phyloP scores from a whole-genome alignment of 2,888 invertebrate genomes.

The Helleia helle region DNA sequence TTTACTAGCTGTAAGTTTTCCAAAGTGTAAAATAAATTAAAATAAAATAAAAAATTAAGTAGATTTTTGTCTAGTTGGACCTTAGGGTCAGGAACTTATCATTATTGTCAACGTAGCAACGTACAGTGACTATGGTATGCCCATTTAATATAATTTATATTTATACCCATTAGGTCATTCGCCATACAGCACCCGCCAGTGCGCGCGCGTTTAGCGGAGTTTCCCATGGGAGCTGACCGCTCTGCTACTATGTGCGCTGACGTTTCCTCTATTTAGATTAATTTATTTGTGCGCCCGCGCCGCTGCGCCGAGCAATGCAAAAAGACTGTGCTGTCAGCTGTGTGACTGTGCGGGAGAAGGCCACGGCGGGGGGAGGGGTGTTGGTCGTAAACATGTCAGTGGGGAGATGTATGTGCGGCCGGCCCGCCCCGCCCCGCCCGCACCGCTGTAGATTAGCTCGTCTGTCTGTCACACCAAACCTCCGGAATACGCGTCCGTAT shows the following conservation, averaged over 20 bases:
- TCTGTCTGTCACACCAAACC: neutral
- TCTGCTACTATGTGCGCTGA: slow-evolving; percentile 14
- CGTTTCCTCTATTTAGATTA: slow-evolving; percentile 47
- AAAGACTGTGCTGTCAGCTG: slow-evolving; percentile 27
- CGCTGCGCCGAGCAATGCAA: slow-evolving; percentile 34
- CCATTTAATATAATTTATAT: too few relatives aligned
- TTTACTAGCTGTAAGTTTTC: too few relatives aligned
- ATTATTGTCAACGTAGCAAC: neutral
- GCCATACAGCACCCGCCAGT: neutral
- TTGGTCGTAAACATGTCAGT: slow-evolving; percentile 51
- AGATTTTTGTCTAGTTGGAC: too few relatives aligned
- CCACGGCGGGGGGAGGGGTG: slow-evolving; percentile 18
- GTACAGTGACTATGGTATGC: too few relatives aligned
- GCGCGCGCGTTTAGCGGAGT: too few relatives aligned
- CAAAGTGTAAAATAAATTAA: too few relatives aligned
- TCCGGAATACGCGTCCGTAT: neutral
- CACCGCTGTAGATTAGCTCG: neutral
- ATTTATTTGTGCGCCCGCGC: slow-evolving; percentile 37
- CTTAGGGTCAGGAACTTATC: neutral
- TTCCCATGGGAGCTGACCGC: slow-evolving; percentile 13
- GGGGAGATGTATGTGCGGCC: slow-evolving; percentile 36
- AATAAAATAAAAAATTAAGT: too few relatives aligned
- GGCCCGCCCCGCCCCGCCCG: slow-evolving; percentile 24
- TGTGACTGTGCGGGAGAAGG: slow-evolving; percentile 11
- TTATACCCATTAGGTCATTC: neutral